These are phyloP conservation scores for Poecilia picta DNA, from an alignment of 2,797 vertebrate species.

Conservation along the genomic window DNA sequence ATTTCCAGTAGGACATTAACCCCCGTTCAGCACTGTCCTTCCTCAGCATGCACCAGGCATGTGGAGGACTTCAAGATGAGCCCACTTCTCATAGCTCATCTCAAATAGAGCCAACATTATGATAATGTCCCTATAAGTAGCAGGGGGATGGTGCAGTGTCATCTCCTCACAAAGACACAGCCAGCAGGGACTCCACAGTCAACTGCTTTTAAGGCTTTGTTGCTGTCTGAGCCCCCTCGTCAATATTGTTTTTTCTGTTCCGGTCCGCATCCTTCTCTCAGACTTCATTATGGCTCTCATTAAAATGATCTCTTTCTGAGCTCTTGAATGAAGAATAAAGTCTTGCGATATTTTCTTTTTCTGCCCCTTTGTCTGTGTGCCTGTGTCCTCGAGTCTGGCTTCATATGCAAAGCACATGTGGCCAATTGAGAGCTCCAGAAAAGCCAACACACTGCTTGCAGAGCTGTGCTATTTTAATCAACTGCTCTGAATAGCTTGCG, in stretches of 20 bases:
- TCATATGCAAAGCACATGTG: conserved; percentile 37
- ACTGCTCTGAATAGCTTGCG: conserved; percentile 5
- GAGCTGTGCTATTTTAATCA: conserved; percentile 21
- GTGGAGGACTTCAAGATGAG: conserved; percentile 59
- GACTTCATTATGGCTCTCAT: conserved; percentile 65
- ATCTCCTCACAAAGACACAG: conserved; percentile 64
- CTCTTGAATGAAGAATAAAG: conserved; percentile 47
- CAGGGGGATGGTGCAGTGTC: conserved; percentile 64
- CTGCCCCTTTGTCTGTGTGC: conserved; percentile 29
- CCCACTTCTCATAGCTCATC: conserved; percentile 55
- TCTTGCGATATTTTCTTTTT: conserved; percentile 35
- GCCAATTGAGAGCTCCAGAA: conserved; percentile 24
- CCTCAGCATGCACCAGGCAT: conserved; percentile 32
- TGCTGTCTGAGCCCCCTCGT: conserved; percentile 62
- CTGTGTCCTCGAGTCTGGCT: conserved; percentile 19
- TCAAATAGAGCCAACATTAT: conserved; percentile 67
- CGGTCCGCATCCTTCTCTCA: conserved; percentile 53
- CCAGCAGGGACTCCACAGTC: conserved; percentile 68
- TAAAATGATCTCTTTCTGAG: conserved; percentile 46
- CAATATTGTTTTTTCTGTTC: conserved; percentile 63
- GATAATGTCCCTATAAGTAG: conserved; percentile 72
- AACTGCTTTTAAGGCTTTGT: conserved; percentile 70
- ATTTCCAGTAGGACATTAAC: conserved; percentile 52
- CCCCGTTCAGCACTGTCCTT: conserved; percentile 42
- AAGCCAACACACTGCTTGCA: conserved; percentile 1